Percentiles rank a stretch among this genome's conserved stretches.
Evolutionary conservation across 2,797 vertebrate species (phyloP).

Genomic region (Epinephelus coioides): DNA sequence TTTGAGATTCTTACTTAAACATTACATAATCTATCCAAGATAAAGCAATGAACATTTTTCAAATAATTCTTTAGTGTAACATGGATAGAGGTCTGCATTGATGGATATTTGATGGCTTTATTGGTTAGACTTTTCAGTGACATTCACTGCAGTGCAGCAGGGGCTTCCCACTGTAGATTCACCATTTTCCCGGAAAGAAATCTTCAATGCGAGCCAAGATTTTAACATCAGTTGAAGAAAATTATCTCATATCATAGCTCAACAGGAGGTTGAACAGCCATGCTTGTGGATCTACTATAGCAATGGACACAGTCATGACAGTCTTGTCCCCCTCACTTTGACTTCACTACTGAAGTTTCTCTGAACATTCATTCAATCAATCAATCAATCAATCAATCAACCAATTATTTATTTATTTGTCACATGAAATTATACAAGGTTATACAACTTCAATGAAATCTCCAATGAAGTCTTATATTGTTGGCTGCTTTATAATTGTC

Average conservation of each 20-base stretch:
- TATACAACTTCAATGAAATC: no score
- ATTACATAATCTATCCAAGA: neutral
- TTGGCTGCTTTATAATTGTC: no score
- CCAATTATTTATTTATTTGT: no score
- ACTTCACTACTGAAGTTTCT: neutral
- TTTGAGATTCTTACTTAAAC: no score
- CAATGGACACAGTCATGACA: neutral
- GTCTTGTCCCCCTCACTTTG: neutral
- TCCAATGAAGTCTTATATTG: no score
- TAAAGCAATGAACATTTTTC: neutral
- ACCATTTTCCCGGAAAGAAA: neutral
- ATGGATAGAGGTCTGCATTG: neutral
- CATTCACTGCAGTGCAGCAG: neutral
- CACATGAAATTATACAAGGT: no score
- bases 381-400: no score
- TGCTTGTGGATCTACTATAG: constrained; percentile 1
- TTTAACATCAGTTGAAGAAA: constrained; percentile 2
- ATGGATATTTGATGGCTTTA: neutral
- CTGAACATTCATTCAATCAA: neutral
- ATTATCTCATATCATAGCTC: neutral
- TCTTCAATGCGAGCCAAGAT: neutral
- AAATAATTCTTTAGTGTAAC: neutral
- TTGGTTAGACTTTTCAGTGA: neutral
- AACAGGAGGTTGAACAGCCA: neutral
- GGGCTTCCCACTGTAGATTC: neutral